Percentiles rank a stretch among this genome's conserved stretches.
Conservation (phyloP, 1,140 invertebrate genomes). For the Drosophila melanica region DNA sequence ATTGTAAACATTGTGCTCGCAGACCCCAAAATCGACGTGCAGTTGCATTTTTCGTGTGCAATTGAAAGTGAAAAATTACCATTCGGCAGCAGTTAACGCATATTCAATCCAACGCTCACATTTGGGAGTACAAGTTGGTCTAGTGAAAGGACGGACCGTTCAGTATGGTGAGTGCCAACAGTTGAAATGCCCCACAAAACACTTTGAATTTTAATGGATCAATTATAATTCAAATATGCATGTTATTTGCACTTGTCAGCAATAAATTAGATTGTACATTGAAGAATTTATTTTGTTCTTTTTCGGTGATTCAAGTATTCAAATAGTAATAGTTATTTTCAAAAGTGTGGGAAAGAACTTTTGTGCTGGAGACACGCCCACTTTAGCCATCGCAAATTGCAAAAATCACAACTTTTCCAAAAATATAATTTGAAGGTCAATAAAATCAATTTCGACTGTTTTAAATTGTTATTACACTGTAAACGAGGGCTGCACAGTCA, state of each 20-base stretch:
- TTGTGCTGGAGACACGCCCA: too few relatives aligned
- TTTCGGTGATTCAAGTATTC: neutral
- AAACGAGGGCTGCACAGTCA: too few relatives aligned
- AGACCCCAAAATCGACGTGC: slow-evolving; percentile 13
- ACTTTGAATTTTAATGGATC: neutral
- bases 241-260: neutral
- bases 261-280: neutral
- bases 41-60: slow-evolving; percentile 16
- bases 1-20: slow-evolving; percentile 49
- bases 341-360: too few relatives aligned
- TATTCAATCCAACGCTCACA: neutral
- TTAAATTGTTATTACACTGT: too few relatives aligned
- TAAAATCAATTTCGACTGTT: too few relatives aligned
- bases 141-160: slow-evolving; percentile 30
- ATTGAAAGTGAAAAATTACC: slow-evolving; percentile 69
- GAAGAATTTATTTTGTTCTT: too few relatives aligned
- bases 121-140: slow-evolving; percentile 29
- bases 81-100: slow-evolving; percentile 18
- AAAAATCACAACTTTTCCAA: too few relatives aligned
- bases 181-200: neutral
- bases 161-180: slow-evolving; percentile 37
- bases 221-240: neutral
- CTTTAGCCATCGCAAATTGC: too few relatives aligned
- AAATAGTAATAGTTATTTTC: neutral
- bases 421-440: too few relatives aligned